Conservation (phyloP, 2,797 vertebrate species). For the Novumbra hubbsi region DNA sequence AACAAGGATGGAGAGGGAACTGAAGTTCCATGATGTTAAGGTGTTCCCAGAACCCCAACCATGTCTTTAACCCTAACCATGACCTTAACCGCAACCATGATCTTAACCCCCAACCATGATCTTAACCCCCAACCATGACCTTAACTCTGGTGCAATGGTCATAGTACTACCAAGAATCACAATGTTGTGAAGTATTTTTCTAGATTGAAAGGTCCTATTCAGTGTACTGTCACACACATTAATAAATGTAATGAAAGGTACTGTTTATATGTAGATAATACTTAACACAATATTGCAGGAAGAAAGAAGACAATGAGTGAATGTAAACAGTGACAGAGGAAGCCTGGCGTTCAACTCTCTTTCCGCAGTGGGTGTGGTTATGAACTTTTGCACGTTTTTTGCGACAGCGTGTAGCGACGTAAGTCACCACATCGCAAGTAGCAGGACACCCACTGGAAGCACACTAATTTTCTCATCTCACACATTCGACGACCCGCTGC, state of each 20-base stretch:
- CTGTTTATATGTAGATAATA: neutral
- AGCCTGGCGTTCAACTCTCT: neutral
- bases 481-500: constrained; percentile 67
- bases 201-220: neutral
- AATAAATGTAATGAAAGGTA: neutral
- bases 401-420: no score
- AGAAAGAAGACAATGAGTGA: neutral
- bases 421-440: constrained; percentile 40
- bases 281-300: neutral
- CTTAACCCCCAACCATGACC: no score
- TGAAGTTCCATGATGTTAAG: no score
- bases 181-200: neutral
- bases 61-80: no score
- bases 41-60: no score
- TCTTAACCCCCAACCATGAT: no score
- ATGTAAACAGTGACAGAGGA: neutral
- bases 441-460: constrained; percentile 55
- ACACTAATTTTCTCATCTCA: constrained; percentile 69
- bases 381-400: neutral
- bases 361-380: neutral
- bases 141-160: neutral
- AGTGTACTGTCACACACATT: neutral
- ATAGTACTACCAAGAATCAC: neutral
- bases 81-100: no score
- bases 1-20: neutral